Conservation (phyloP, 2,797 vertebrate species). For the Galagoides demidoff region DNA sequence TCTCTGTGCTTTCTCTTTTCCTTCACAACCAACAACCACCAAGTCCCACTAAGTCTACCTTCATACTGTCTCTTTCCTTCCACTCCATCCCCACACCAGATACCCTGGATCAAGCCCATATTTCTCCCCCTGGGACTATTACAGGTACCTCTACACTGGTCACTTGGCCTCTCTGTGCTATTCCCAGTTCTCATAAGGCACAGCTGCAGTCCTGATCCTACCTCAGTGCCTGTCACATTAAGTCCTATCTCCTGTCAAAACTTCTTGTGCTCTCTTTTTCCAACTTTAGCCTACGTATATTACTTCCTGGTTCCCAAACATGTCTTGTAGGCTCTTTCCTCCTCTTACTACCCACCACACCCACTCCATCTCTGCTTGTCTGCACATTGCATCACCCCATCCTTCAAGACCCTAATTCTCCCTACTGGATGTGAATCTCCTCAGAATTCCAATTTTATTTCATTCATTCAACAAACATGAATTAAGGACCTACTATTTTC, state of each 20-base stretch:
- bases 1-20: conserved; percentile 29
- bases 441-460: conserved; percentile 56
- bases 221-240: neutral
- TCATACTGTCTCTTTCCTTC: conserved; percentile 9
- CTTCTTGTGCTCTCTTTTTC: conserved; percentile 2
- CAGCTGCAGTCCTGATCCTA: neutral
- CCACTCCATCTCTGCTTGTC: neutral
- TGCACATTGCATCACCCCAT: conserved; percentile 18
- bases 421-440: neutral
- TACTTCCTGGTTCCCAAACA: neutral
- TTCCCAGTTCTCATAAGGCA: neutral
- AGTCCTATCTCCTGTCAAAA: neutral
- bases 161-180: neutral
- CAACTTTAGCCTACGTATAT: neutral
- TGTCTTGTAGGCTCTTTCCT: conserved; percentile 4
- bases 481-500: conserved; percentile 41
- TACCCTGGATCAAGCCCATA: neutral
- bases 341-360: neutral
- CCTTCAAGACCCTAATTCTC: conserved; percentile 26
- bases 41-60: neutral
- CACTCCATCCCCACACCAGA: neutral
- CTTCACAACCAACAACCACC: conserved; percentile 10
- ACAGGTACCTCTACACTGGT: neutral
- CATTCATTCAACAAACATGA: conserved; percentile 45
- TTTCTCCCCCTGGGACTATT: neutral